Percentiles rank a stretch among this genome's conserved stretches.
Evolutionary conservation across 2,113 vertebrate species (phyloP).

Genomic region (Trogon surrucura): DNA sequence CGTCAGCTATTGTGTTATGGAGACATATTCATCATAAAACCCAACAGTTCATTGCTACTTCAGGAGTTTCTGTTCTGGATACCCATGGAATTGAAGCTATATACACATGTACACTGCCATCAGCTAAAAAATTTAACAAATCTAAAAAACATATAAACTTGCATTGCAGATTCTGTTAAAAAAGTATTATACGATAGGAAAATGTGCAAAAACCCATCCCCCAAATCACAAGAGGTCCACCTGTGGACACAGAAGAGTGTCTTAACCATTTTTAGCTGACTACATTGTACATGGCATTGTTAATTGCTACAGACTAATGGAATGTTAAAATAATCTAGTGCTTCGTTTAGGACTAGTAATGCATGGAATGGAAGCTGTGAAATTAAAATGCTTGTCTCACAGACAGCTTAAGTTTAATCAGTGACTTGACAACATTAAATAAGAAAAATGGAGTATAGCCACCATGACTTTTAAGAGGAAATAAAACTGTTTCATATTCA

Average conservation of each 20-base stretch:
- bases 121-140: slow-evolving; percentile 53
- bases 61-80: slow-evolving; percentile 62
- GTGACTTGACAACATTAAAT: slow-evolving; percentile 31
- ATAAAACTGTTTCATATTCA: not conserved
- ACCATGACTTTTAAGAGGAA: not conserved
- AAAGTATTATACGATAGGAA: not conserved
- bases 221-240: not conserved
- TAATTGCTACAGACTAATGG: slow-evolving; percentile 81
- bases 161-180: not conserved
- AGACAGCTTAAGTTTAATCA: slow-evolving; percentile 62
- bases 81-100: slow-evolving; percentile 61
- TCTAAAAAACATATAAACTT: slow-evolving; percentile 8
- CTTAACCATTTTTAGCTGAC: slow-evolving; percentile 61
- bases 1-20: not conserved
- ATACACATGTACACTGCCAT: slow-evolving; percentile 36
- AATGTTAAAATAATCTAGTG: slow-evolving; percentile 77
- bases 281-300: slow-evolving; percentile 71
- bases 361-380: slow-evolving; percentile 79
- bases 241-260: not conserved
- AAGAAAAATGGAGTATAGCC: not conserved
- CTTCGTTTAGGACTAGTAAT: slow-evolving; percentile 75
- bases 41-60: not conserved
- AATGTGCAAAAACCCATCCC: not conserved
- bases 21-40: not conserved
- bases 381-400: slow-evolving; percentile 77